Evolutionary conservation across 2,797 vertebrate genomes (phyloP), one percentile per base, ranked within the genome.

Genomic region (Macropus fuliginosus): DNA sequence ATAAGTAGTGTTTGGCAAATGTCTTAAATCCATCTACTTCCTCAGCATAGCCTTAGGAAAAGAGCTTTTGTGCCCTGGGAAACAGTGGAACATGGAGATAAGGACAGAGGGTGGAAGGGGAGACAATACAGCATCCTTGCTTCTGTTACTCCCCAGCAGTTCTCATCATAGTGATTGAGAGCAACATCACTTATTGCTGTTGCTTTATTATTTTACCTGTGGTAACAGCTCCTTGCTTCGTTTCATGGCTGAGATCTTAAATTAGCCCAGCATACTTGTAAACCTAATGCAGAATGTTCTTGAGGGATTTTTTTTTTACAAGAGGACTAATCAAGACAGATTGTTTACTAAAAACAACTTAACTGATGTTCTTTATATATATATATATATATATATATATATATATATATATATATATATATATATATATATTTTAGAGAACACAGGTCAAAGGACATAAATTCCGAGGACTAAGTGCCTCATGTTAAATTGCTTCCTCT

Each of bases 361-460:
- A 24, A 27, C 40, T 50, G 40, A 12, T 87, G 2, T 28, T 46
- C 24, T 87, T 87, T 24, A 52, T 52, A 81, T 28, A 87, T 87
- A 13, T 87, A 52, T 52, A 81, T 50, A 87, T 87, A 13, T 50
- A 50, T 87, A 52, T 52, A 81, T 50, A 87, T 87, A 13, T 50
- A 50, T 87, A 52, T 52, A 81, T 50, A 87, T 50, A 13, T 50
- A 50, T 87, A 52, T 52, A 81, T 28, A 87, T 87, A 52, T 52
- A 46, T 50, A 87, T 87, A 13, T 50, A 50, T 87, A 11, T 50
- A 81, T 81, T 87, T 87, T 50, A 50, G 31, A 56, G 46, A 16
- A 74, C 91, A 91, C 81, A 96, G 66, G 3, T 92, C 66, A 93
- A 74, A 95, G 90, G 92, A 81, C 54, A 96, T 40, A 54, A 55